A percentile compares a stretch with the other conserved stretches of the same genome.
Evolutionary conservation across 2,797 vertebrate species (phyloP).

Genomic region (Sebastes matsubarae): DNA sequence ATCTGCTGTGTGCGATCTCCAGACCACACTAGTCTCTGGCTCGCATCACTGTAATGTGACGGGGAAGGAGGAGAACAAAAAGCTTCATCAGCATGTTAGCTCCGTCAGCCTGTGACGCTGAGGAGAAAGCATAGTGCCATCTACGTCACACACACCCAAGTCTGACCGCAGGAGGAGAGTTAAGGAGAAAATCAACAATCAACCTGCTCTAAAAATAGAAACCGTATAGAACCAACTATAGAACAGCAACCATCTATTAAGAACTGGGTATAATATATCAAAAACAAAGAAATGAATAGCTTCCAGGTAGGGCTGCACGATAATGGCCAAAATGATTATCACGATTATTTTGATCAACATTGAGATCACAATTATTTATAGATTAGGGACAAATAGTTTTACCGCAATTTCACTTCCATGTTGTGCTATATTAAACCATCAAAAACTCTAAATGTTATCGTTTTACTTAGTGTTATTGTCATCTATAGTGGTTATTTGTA

Average conservation of each 20-base stretch:
- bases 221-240: neutral
- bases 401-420: no score
- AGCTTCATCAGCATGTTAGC: conserved; percentile 38
- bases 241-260: neutral
- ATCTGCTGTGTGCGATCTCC: conserved; percentile 4
- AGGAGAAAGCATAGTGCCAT: neutral
- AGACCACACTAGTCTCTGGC: neutral
- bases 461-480: no score
- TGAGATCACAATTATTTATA: no score
- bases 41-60: conserved; percentile 16
- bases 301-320: neutral
- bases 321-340: no score
- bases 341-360: no score
- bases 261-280: neutral
- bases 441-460: no score
- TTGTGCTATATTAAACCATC: no score
- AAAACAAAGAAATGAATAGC: neutral
- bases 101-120: conserved; percentile 5
- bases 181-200: conserved; percentile 5
- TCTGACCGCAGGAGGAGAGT: conserved; percentile 7
- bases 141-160: conserved; percentile 17
- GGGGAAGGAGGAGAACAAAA: conserved; percentile 4
- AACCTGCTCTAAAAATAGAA: conserved; percentile 6
- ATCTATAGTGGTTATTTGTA: no score
- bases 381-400: no score